These are phyloP conservation scores for Panthera tigris DNA, from an alignment of 2,113 vertebrate genomes.

Conservation along the genomic window DNA sequence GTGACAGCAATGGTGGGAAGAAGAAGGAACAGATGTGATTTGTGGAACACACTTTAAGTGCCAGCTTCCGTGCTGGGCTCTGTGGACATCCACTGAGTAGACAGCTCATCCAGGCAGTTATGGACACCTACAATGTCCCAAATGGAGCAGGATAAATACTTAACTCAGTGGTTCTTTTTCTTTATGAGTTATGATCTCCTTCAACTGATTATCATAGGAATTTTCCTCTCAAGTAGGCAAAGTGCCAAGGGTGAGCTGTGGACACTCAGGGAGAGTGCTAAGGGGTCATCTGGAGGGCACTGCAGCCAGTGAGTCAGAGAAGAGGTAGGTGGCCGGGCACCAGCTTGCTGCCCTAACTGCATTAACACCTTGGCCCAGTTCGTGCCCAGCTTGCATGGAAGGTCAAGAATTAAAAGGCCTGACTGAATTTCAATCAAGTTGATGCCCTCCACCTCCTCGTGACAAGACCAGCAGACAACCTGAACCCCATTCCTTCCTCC, in stretches of 20 bases:
- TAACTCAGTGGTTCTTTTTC: background rate
- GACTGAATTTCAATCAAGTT: slow-evolving; percentile 59
- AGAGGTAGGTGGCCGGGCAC: background rate
- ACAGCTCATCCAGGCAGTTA: background rate
- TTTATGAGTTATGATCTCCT: background rate
- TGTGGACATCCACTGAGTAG: background rate
- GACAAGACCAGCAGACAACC: background rate
- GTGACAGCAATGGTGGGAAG: background rate
- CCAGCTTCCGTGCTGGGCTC: background rate
- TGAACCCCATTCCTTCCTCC: background rate
- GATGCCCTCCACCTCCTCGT: background rate
- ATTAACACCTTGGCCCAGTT: slow-evolving; percentile 15
- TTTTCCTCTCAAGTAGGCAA: slow-evolving; percentile 66
- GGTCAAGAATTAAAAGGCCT: background rate
- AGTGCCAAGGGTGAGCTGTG: background rate
- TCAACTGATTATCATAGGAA: slow-evolving; percentile 32
- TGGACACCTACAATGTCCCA: background rate
- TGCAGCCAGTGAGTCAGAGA: slow-evolving; percentile 16
- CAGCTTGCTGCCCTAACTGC: background rate
- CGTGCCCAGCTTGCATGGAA: background rate
- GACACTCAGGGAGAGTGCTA: background rate
- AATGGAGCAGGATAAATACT: background rate
- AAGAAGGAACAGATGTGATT: background rate
- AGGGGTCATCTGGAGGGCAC: slow-evolving; percentile 40
- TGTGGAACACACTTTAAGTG: background rate